Conservation (phyloP, 2,797 vertebrate species). For the Apogon talboti region DNA sequence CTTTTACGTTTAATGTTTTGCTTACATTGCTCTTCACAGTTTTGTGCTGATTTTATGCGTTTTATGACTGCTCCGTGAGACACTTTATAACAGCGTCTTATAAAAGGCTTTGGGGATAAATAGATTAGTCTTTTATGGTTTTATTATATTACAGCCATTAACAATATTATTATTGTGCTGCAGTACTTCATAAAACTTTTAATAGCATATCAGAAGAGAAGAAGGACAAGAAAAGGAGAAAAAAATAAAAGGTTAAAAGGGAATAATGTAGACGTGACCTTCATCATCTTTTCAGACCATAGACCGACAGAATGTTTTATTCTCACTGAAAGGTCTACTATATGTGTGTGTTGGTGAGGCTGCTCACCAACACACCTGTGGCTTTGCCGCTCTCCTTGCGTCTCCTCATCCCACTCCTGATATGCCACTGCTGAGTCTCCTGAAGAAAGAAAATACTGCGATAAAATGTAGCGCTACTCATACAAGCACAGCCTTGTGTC, state of each 20-base stretch:
- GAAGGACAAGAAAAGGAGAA: slow-evolving; percentile 10
- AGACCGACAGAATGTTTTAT: slow-evolving; percentile 37
- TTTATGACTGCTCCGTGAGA: slow-evolving; percentile 37
- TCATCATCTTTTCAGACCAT: slow-evolving; percentile 31
- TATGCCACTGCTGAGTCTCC: slow-evolving; percentile 46
- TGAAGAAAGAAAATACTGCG: slow-evolving; percentile 46
- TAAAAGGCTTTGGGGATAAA: slow-evolving; percentile 32
- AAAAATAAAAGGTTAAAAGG: slow-evolving; percentile 27
- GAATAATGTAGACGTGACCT: slow-evolving; percentile 43
- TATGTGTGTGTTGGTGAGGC: slow-evolving; percentile 7
- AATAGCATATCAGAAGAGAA: slow-evolving; percentile 22
- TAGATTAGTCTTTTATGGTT: slow-evolving; percentile 41
- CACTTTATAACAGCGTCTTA: slow-evolving; percentile 29
- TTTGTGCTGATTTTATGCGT: slow-evolving; percentile 35
- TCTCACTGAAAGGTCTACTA: slow-evolving; percentile 28
- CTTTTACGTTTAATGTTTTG: slow-evolving; percentile 29
- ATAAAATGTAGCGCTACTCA: slow-evolving; percentile 4
- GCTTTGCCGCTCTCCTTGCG: slow-evolving; percentile 41
- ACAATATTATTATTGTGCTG: slow-evolving; percentile 42
- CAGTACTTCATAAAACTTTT: slow-evolving; percentile 31
- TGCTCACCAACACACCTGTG: slow-evolving; percentile 62
- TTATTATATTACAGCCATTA: slow-evolving; percentile 44
- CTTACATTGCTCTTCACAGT: slow-evolving; percentile 9
- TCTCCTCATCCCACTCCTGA: slow-evolving; percentile 58
- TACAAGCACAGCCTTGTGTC: neutral